A percentile compares a stretch with the other conserved stretches of the same genome.
phyloP scores from a whole-genome alignment of 2,113 vertebrate genomes.

The Etheostoma cragini region DNA sequence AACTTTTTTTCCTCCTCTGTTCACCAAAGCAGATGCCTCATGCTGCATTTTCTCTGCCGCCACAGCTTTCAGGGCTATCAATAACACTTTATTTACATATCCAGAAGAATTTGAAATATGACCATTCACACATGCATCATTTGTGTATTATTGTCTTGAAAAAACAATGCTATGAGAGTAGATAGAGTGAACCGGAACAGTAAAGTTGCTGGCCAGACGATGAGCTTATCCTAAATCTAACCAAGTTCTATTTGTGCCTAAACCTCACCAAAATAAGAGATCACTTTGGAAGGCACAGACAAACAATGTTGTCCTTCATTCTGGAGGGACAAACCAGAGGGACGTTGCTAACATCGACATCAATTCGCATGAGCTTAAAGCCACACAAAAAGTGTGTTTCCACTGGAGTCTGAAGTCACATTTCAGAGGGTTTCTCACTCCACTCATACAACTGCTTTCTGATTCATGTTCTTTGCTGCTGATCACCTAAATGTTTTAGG shows the following conservation, averaged over 20 bases:
- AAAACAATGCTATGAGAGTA: too few species aligned
- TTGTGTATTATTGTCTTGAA: background rate
- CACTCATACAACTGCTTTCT: background rate
- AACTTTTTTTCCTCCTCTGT: background rate
- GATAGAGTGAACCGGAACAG: too few species aligned
- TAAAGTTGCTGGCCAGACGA: too few species aligned
- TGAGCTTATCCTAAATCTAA: too few species aligned
- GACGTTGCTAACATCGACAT: background rate
- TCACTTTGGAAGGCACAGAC: background rate
- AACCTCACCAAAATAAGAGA: too few species aligned
- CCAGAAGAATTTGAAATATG: background rate
- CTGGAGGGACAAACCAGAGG: background rate
- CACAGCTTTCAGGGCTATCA: background rate
- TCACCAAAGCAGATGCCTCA: background rate
- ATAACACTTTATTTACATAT: too few species aligned
- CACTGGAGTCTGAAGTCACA: background rate
- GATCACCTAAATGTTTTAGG: constrained; percentile 61
- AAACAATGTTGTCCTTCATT: background rate
- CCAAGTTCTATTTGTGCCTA: too few species aligned
- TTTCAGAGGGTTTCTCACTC: constrained; percentile 2
- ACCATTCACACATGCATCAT: background rate
- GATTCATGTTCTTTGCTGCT: constrained; percentile 42
- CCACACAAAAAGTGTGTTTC: background rate
- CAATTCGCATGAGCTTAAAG: background rate
- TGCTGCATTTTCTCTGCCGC: background rate